Evolutionary conservation across 2,888 invertebrate species (phyloP).

Genomic region (Ochropleura leucogaster): DNA sequence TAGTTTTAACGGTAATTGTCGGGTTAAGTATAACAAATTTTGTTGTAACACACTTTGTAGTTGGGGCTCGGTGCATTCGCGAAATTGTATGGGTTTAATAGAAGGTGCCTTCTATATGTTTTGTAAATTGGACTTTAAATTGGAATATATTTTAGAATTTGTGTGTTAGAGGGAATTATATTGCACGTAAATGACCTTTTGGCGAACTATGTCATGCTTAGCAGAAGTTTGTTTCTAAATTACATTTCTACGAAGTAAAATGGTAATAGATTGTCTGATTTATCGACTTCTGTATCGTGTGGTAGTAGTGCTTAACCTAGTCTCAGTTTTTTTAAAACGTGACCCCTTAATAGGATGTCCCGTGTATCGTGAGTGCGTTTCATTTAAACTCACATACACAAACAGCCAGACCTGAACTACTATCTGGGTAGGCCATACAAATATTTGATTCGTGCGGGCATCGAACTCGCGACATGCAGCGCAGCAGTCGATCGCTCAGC

Average conservation of each 20-base stretch:
- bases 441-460: no score
- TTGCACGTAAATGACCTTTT: background rate
- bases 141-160: conserved; percentile 9
- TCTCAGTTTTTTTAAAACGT: no score
- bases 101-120: conserved; percentile 4
- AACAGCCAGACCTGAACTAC: no score
- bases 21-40: conserved; percentile 55
- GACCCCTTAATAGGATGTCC: no score
- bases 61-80: conserved; percentile 16
- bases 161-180: background rate
- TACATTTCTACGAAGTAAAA: background rate
- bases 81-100: conserved; percentile 28
- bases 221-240: background rate
- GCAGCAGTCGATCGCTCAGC: no score
- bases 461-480: no score
- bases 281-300: background rate
- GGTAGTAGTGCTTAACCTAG: no score
- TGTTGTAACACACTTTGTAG: conserved; percentile 43
- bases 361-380: no score
- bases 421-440: no score
- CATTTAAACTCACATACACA: no score
- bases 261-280: background rate
- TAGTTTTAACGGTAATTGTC: conserved; percentile 60
- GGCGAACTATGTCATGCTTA: background rate
- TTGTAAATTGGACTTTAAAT: conserved; percentile 34